Evolutionary conservation across 2,113 vertebrate genomes (phyloP), one percentile per base, ranked within the genome.

Genomic region (Leptobrachium ailaonicum): DNA sequence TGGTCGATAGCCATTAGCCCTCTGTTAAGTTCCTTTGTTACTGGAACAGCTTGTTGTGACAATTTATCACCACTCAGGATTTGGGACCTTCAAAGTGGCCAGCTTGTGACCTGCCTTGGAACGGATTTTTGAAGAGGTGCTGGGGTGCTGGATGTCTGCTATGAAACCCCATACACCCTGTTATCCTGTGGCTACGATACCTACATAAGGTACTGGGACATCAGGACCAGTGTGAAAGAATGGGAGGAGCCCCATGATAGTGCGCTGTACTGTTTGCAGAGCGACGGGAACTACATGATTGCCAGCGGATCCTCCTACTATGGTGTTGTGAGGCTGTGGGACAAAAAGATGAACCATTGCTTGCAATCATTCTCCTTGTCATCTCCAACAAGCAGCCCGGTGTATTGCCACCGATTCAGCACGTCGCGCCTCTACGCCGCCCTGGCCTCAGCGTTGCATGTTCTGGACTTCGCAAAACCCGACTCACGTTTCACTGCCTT

Each of bases 181-280:
- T 89, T 98, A 60, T 96, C 96, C 9, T 99, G 97, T 74, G 96
- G 98, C 80, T 98, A 99, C 2, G 98, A 99, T 83, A 98, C 98
- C 82, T 99, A 95, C 44, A 95, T 99, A 82, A 94, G 97, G 80
- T 94, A 96, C 86, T 99, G 97, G 97, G 98, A 99, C 89, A 90
- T 98, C 73, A 91, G 97, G 32, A 85, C 94, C 85, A 97, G 92
- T 85, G 88, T 96, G 79, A 95, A 92, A 91, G 94, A 97, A 87
- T 99, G 98, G 98, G 97, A 99, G 83, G 98, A 99, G 84, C 97
- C 98, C 83, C 96, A 99, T 2, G 97, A 99, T 88, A 96, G 93
- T 1, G 90, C 96, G 32, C 92, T 99, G n/a, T 99, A 99, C 89
- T 99, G 98, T 87, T 84, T 99, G 60, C 95, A 95, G 89, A 97